These are phyloP conservation scores for Cinclus mexicanus DNA, from an alignment of 2,113 vertebrate species.

Conservation along the genomic window DNA sequence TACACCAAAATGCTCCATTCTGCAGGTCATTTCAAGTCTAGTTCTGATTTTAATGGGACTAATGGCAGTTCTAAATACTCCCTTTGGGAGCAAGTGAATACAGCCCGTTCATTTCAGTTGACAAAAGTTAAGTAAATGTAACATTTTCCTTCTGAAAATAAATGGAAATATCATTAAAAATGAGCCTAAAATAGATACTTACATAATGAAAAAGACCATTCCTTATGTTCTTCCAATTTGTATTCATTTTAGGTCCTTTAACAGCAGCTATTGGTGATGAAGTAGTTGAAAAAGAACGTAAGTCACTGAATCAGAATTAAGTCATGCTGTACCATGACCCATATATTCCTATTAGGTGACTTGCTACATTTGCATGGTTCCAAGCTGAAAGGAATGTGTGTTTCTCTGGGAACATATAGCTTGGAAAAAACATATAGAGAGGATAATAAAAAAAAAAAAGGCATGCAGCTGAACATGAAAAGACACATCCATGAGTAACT, in stretches of 20 bases:
- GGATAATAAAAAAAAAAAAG: not conserved
- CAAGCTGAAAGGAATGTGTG: not conserved
- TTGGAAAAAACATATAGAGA: not conserved
- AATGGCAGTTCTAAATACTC: not conserved
- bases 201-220: not conserved
- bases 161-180: not conserved
- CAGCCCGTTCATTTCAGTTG: not conserved
- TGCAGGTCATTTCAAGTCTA: not conserved
- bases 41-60: not conserved
- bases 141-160: conserved; percentile 18
- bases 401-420: not conserved
- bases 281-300: not conserved
- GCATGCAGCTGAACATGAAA: not conserved
- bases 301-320: not conserved
- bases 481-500: conserved; percentile 75
- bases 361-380: not conserved
- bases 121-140: not conserved
- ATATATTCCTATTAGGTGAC: not conserved
- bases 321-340: not conserved
- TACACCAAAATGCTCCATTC: not conserved
- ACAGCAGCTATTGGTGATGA: not conserved
- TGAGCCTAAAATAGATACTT: not conserved
- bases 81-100: not conserved
- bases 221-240: not conserved
- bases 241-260: not conserved